These are phyloP conservation scores for Toxotes lorentzi DNA, from an alignment of 2,797 vertebrate species.

Conservation along the genomic window DNA sequence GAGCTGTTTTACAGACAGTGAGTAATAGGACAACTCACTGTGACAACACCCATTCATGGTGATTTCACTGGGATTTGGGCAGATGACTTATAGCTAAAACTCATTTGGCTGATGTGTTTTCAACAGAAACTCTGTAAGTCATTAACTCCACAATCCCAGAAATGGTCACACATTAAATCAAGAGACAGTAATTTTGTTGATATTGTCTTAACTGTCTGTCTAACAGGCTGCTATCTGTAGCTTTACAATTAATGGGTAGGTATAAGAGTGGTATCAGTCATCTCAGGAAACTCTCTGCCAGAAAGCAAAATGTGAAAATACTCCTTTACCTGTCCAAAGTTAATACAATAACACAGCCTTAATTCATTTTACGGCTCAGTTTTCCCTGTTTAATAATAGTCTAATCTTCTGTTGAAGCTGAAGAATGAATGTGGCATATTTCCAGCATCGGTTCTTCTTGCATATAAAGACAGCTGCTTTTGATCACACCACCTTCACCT, in stretches of 20 bases:
- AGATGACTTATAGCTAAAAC: conserved; percentile 40
- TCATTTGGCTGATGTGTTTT: conserved; percentile 9
- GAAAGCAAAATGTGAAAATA: neutral
- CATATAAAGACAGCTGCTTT: neutral
- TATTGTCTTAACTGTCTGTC: neutral
- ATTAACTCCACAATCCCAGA: neutral
- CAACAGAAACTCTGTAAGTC: conserved; percentile 14
- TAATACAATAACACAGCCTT: neutral
- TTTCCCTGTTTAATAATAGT: neutral
- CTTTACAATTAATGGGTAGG: too few relatives aligned
- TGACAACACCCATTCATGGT: conserved; percentile 19
- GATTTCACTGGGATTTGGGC: neutral
- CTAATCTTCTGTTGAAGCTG: neutral
- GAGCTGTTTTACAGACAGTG: conserved; percentile 46
- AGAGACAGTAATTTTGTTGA: neutral
- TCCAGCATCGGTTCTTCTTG: neutral
- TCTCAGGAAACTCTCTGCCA: neutral
- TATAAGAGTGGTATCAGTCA: too few relatives aligned
- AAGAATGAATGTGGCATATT: neutral
- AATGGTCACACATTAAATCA: neutral
- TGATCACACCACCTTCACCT: conserved; percentile 52
- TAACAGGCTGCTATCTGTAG: neutral
- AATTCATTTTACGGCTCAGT: neutral
- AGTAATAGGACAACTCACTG: conserved; percentile 51
- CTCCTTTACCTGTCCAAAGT: neutral